Evolutionary conservation across 2,888 invertebrate species (phyloP).

Genomic region (Bombylius discolor): DNA sequence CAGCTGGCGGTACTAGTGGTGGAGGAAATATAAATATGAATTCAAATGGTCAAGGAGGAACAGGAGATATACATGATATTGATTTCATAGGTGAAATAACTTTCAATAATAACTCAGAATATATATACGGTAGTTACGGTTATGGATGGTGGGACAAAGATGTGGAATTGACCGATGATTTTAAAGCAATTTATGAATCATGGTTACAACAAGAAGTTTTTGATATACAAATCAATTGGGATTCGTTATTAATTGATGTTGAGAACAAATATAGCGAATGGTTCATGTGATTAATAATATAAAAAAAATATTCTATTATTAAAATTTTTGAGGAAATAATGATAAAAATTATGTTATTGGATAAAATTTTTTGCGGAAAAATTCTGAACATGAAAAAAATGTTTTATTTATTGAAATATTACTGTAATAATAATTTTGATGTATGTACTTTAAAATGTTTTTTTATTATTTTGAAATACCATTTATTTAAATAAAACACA

Average conservation of each 20-base stretch:
- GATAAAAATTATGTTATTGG: too few species aligned
- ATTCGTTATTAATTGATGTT: conserved; percentile 23
- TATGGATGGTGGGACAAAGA: conserved; percentile 36
- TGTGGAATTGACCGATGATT: conserved; percentile 76
- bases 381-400: too few species aligned
- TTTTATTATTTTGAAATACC: too few species aligned
- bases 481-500: too few species aligned
- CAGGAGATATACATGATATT: conserved; percentile 6
- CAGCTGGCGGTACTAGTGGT: neutral
- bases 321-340: too few species aligned
- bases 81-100: conserved; percentile 11
- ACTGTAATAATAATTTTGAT: too few species aligned
- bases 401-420: too few species aligned
- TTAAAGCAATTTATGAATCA: conserved; percentile 81
- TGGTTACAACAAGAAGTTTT: conserved; percentile 98
- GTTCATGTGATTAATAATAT: neutral
- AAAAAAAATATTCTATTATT: too few species aligned
- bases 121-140: conserved; percentile 30
- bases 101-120: conserved; percentile 19
- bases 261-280: neutral
- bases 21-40: neutral
- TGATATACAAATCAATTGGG: conserved; percentile 72
- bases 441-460: too few species aligned
- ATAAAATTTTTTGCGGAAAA: too few species aligned
- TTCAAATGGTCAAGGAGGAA: conserved; percentile 1